These are phyloP conservation scores for Synanthedon andrenaeformis DNA, from an alignment of 2,888 invertebrate genomes.

Conservation along the genomic window DNA sequence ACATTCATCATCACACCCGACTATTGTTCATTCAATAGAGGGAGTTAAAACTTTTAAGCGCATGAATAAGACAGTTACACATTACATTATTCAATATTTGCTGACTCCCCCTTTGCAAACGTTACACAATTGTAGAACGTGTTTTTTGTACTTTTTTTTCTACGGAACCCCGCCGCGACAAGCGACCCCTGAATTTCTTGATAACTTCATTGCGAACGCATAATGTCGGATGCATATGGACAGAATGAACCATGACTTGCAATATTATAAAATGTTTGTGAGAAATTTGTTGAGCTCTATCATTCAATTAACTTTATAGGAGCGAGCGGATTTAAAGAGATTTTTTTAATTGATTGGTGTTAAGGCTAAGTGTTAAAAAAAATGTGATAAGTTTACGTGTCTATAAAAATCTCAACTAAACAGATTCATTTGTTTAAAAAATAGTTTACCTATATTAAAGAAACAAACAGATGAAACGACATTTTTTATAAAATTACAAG, in stretches of 20 bases:
- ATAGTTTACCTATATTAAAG: too few species aligned
- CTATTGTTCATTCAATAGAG: conserved; percentile 53
- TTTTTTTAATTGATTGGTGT: too few species aligned
- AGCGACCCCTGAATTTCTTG: conserved; percentile 45
- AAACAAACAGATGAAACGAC: too few species aligned
- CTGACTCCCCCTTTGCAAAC: conserved; percentile 35
- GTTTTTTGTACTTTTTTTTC: conserved; percentile 33
- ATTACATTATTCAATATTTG: conserved; percentile 63
- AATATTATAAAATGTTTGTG: conserved; percentile 10
- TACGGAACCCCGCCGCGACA: conserved; percentile 31
- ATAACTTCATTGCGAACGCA: conserved; percentile 62
- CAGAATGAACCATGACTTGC: conserved; percentile 29
- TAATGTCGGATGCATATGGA: conserved; percentile 26
- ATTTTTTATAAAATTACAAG: too few species aligned
- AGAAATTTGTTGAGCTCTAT: neutral
- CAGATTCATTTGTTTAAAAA: too few species aligned
- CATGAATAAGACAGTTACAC: conserved; percentile 46
- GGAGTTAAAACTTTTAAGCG: conserved; percentile 60
- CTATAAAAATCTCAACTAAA: too few species aligned
- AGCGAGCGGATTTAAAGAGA: too few species aligned
- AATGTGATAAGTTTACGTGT: too few species aligned
- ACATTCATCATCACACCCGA: conserved; percentile 49
- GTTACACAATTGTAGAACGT: conserved; percentile 39
- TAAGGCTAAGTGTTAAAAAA: too few species aligned
- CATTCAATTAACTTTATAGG: too few species aligned